phyloP scores from a whole-genome alignment of 2,113 vertebrate species.

The Burhinus bistriatus region DNA sequence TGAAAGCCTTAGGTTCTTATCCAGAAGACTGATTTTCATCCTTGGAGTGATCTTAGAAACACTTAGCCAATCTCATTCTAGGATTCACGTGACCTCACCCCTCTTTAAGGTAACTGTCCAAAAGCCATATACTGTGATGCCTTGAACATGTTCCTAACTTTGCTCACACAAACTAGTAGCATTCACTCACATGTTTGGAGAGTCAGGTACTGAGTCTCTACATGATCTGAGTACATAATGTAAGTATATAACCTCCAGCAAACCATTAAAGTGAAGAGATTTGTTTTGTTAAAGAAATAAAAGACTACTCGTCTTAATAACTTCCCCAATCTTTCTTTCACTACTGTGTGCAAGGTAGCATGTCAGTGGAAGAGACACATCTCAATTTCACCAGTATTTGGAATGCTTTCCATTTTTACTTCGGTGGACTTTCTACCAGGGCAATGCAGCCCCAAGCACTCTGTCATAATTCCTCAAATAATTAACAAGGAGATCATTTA shows the following conservation, averaged over 20 bases:
- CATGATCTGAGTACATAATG: background rate
- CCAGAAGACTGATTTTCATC: background rate
- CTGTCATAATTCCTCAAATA: slow-evolving; percentile 6
- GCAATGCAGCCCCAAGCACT: background rate
- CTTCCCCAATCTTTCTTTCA: background rate
- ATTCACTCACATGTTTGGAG: background rate
- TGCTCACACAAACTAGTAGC: background rate
- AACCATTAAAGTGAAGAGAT: background rate
- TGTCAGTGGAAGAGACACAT: background rate
- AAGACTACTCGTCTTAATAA: background rate
- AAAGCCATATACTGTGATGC: background rate
- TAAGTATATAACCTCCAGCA: background rate
- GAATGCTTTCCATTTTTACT: background rate
- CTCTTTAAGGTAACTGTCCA: background rate
- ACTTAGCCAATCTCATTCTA: background rate
- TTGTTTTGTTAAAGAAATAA: background rate
- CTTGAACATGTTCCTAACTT: background rate
- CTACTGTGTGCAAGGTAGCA: background rate
- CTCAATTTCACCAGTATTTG: background rate
- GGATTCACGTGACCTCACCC: background rate
- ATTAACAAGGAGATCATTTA: slow-evolving; percentile 23
- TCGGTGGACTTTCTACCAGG: background rate
- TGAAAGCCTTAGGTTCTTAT: background rate
- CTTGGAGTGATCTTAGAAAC: background rate
- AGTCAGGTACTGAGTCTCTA: background rate